Evolutionary conservation across 2,113 vertebrate genomes (phyloP), one percentile per base, ranked within the genome.

Genomic region (Caretta caretta): DNA sequence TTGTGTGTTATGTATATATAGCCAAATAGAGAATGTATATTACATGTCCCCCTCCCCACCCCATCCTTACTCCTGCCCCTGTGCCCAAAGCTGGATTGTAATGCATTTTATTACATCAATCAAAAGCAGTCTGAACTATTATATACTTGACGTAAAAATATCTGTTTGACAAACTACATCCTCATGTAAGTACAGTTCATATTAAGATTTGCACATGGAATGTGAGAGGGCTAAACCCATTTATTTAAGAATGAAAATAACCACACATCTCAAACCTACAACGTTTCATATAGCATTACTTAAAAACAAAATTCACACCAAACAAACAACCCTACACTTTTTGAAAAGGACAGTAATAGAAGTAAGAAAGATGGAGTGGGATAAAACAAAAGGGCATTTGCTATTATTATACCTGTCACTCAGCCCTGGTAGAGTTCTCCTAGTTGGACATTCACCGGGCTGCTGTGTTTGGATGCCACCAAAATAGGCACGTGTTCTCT

Each of bases 351-450:
- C 0, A 59, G 14, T 50, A 72, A 50, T 6, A 84, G 24, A 59
- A 27, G 38, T 59, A 35, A 53, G 56, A 49, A 83, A 49, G 27
- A 62, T 5, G 5, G 1, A 0, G 1, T 72, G 11, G 1, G 2
- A 62, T 80, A 13, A 89, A 83, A 9, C 5, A 86, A 35, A 88
- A 89, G 1, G 88, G 0, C 4, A 65, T 65, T 31, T 65, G 13
- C 59, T 35, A 65, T 65, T 65, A 1, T 4, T 72, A 4, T 57
- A 80, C 7, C 54, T 24, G 20, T 56, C 1, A 24, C 54, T 56
- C 54, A 56, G 54, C 20, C 54, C 22, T 24, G 54, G 20, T 24
- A 56, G 54, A 56, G 54, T 56, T 56, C 54, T 20, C 54, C 54
- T 9, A 56, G 22, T 16, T 24, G 54, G 19, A 24, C 7, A 9